Conservation (phyloP, 2,888 invertebrate species). For the Serrognathus titanus region DNA sequence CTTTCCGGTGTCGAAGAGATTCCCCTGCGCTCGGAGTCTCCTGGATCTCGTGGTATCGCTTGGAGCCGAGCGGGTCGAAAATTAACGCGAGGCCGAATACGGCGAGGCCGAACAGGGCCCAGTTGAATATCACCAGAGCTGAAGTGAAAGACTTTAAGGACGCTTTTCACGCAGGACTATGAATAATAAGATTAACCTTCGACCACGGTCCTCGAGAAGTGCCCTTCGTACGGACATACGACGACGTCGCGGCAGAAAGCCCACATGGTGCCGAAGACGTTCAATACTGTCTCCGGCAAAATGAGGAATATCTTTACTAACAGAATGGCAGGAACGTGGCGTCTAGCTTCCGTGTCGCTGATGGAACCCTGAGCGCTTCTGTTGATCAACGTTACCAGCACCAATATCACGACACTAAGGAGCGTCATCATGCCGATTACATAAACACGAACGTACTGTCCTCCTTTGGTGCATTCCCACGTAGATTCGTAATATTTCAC, state of each 20-base stretch:
- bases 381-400: constrained; percentile 64
- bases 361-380: constrained; percentile 77
- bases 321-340: constrained; percentile 67
- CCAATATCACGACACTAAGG: constrained; percentile 60
- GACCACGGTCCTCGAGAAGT: constrained; percentile 68
- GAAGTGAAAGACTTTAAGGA: constrained; percentile 25
- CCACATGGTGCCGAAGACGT: constrained; percentile 80
- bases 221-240: constrained; percentile 63
- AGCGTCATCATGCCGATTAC: constrained; percentile 67
- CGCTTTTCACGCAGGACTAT: neutral
- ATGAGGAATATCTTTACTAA: constrained; percentile 71
- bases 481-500: constrained; percentile 54
- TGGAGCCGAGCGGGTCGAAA: constrained; percentile 77
- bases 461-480: constrained; percentile 68
- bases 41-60: constrained; percentile 58
- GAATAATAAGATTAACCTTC: constrained; percentile 57
- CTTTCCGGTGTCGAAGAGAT: constrained; percentile 61
- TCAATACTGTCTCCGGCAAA: constrained; percentile 74
- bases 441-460: constrained; percentile 68
- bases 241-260: constrained; percentile 66
- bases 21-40: constrained; percentile 52
- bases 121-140: constrained; percentile 77
- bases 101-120: constrained; percentile 72
- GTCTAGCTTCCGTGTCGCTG: constrained; percentile 67
- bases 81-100: constrained; percentile 73